Percentiles rank a stretch among this genome's conserved stretches.
phyloP scores from a whole-genome alignment of 2,797 vertebrate genomes.

The Odontamblyopus lacepedii region DNA sequence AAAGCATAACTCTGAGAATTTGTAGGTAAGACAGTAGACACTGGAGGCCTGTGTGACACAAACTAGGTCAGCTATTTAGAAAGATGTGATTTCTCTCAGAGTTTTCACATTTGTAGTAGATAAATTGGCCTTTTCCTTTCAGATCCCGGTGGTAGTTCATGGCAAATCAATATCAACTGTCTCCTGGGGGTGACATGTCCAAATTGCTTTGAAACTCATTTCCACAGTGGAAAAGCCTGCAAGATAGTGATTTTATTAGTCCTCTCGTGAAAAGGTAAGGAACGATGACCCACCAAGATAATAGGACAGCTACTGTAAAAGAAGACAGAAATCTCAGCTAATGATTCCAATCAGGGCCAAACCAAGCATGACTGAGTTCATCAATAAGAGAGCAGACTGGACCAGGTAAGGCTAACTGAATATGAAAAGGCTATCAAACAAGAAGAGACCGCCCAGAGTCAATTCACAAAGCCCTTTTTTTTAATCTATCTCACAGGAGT shows the following conservation, averaged over 20 bases:
- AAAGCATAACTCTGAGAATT: slow-evolving; percentile 58
- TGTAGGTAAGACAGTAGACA: slow-evolving; percentile 50
- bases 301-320: slow-evolving; percentile 55
- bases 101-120: slow-evolving; percentile 76
- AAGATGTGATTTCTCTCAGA: slow-evolving; percentile 72
- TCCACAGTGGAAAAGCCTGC: slow-evolving; percentile 65
- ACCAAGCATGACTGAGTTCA: slow-evolving; percentile 31
- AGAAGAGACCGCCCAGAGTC: slow-evolving; percentile 30
- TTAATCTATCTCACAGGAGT: slow-evolving; percentile 46
- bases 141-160: slow-evolving; percentile 67
- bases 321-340: slow-evolving; percentile 31
- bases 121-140: slow-evolving; percentile 72
- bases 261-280: slow-evolving; percentile 64
- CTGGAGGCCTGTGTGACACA: slow-evolving; percentile 62
- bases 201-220: slow-evolving; percentile 81
- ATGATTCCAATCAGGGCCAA: slow-evolving; percentile 48
- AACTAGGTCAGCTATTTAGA: slow-evolving; percentile 79
- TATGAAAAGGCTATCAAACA: slow-evolving; percentile 26
- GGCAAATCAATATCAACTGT: slow-evolving; percentile 77
- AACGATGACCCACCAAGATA: slow-evolving; percentile 62
- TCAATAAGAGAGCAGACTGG: slow-evolving; percentile 39
- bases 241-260: slow-evolving; percentile 73
- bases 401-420: slow-evolving; percentile 39
- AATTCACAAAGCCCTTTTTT: slow-evolving; percentile 56
- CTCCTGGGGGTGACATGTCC: slow-evolving; percentile 72